These are phyloP conservation scores for Masticophis lateralis DNA, from an alignment of 2,797 vertebrate species.

Conservation along the genomic window DNA sequence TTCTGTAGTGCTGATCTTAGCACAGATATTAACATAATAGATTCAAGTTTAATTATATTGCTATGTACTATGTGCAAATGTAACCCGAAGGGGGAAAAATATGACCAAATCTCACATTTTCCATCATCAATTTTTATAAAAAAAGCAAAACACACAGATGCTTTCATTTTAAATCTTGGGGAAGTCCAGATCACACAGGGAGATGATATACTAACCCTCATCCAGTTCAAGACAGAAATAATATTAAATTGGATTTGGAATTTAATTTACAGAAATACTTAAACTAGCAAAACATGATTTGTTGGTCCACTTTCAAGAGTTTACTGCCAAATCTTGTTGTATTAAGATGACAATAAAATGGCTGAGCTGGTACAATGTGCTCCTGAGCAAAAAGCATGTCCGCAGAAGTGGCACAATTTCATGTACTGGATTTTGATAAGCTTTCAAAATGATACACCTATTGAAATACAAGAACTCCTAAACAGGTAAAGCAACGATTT, in stretches of 20 bases:
- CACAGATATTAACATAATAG: neutral
- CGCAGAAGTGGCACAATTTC: rapidly evolving
- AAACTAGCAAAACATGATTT: slow-evolving; percentile 27
- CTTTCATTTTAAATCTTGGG: slow-evolving; percentile 26
- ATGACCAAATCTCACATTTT: slow-evolving; percentile 32
- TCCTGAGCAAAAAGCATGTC: neutral
- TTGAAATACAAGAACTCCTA: neutral
- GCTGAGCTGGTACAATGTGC: slow-evolving; percentile 14
- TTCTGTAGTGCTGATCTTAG: neutral
- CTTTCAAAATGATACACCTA: rapidly evolving
- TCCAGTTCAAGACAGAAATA: slow-evolving; percentile 35
- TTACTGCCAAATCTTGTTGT: slow-evolving; percentile 21
- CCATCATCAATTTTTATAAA: slow-evolving; percentile 7
- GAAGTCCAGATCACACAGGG: slow-evolving; percentile 51
- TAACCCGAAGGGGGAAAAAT: slow-evolving; percentile 26
- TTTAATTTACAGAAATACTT: slow-evolving; percentile 2
- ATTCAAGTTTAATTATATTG: neutral
- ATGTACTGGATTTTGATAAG: neutral
- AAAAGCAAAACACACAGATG: slow-evolving; percentile 23
- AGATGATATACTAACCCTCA: slow-evolving; percentile 15
- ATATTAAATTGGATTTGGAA: slow-evolving; percentile 29
- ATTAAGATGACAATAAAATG: slow-evolving; percentile 10
- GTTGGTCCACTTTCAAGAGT: slow-evolving; percentile 4
- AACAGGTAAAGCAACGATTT: neutral
- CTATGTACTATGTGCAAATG: slow-evolving; percentile 19